Evolutionary conservation across 2,797 vertebrate species (phyloP).

Genomic region (Megaceryle alcyon): DNA sequence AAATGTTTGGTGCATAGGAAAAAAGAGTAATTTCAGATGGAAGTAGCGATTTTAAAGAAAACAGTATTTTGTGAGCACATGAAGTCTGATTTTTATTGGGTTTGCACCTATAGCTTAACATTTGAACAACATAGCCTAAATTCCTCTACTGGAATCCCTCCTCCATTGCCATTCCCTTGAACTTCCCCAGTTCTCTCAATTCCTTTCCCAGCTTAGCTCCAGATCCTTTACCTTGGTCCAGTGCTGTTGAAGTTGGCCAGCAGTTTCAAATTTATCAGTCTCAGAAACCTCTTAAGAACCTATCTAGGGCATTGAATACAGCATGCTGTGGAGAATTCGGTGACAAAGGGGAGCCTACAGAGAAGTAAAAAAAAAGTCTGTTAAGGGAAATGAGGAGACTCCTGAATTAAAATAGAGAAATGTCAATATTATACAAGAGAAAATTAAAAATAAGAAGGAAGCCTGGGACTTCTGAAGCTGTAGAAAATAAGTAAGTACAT

Average conservation of each 20-base stretch:
- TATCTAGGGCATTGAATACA: background rate
- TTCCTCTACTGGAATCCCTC: background rate
- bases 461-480: background rate
- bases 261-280: background rate
- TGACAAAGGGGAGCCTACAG: background rate
- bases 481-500: background rate
- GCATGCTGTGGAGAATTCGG: background rate
- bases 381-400: background rate
- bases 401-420: background rate
- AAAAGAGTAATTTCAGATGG: background rate
- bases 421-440: background rate
- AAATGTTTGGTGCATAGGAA: background rate
- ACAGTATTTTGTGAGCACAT: background rate
- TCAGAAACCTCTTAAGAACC: background rate
- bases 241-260: background rate
- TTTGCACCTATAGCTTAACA: background rate
- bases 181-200: background rate
- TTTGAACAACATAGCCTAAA: background rate
- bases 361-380: background rate
- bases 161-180: background rate
- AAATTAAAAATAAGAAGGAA: background rate
- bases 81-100: background rate
- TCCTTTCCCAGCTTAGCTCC: background rate
- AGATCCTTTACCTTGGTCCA: background rate
- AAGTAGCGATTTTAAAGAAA: background rate